Base-by-base conservation (phyloP, 2,797 vertebrate species). In the Ciconia nigra region DNA sequence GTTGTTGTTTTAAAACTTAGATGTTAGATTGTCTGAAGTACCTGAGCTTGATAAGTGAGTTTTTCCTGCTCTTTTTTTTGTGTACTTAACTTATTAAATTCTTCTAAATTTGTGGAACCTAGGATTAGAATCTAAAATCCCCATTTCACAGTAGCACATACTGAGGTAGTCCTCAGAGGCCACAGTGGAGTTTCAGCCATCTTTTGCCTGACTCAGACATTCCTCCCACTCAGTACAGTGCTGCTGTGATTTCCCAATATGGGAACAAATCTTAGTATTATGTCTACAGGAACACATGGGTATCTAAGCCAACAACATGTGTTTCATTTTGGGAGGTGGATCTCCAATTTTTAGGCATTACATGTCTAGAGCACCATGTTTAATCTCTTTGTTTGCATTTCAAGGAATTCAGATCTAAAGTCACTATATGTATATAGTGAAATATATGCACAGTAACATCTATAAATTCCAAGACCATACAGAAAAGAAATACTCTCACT, bases 391-490 rank as follows among this genome's bases (percentile, higher is more conserved):
- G 4, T 69, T 86, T 89, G 13, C 7, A 46, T 89, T 82, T 91
- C 37, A 76, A 41, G 13, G 37, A 85, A 63, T 91, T 79, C 47
- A 49, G 4, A 46, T 25, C 11, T 65, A 21, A 87, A 61, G 9
- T 77, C 24, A 10, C 13, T 69, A 2, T 20, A 14, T 13, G 15
- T 12, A 7, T 2, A 18, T 5, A 33, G 6, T 26, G 3, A 82
- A 82, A 76, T 49, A 54, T 4, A 62, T 13, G 3, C 16, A 33
- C 1, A 4, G 1, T 6, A 77, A 33, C 0, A 8, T 35, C 42
- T 57, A 52, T 72, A 10, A 84, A 63, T 10, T 78, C n/a, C 14
- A 57, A 87, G 35, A 52, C 17, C 14, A 42, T 11, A 42, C 15
- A 69, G 46, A 58, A 77, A 51, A 70, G 6, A 49, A 61, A 44